phyloP scores from a whole-genome alignment of 2,797 vertebrate species.

The Scarus forsteni region DNA sequence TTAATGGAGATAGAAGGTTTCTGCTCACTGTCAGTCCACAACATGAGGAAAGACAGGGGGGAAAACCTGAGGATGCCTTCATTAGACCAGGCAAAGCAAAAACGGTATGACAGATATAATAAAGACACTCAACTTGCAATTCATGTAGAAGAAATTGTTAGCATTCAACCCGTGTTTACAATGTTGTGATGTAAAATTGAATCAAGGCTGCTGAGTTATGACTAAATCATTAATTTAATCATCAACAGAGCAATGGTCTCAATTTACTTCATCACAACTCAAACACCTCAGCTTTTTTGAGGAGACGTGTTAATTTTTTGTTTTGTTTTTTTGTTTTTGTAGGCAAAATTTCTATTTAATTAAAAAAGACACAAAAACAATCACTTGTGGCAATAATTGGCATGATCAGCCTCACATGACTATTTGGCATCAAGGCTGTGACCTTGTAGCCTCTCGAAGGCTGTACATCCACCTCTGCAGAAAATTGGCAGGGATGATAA shows the following conservation, averaged over 20 bases:
- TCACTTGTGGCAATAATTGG: not conserved
- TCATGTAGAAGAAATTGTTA: not conserved
- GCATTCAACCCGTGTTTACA: not conserved
- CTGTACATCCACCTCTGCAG: slow-evolving; percentile 18
- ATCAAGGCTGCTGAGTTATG: too few relatives aligned
- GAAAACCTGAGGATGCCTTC: slow-evolving; percentile 10
- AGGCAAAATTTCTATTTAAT: not conserved
- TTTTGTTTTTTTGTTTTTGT: too few relatives aligned
- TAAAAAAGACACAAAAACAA: not conserved
- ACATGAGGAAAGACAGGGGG: not conserved
- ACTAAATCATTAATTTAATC: not conserved
- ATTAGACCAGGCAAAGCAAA: not conserved
- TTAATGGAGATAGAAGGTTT: too few relatives aligned
- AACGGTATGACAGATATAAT: not conserved
- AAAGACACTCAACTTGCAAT: not conserved
- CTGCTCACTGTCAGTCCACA: not conserved
- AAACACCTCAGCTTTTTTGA: not conserved
- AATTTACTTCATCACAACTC: not conserved
- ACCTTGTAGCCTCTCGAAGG: slow-evolving; percentile 19
- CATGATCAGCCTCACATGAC: not conserved
- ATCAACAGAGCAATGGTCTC: not conserved
- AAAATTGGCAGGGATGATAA: slow-evolving; percentile 34
- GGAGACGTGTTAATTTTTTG: too few relatives aligned
- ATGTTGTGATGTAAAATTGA: too few relatives aligned
- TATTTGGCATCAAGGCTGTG: slow-evolving; percentile 16